phyloP scores from a whole-genome alignment of 2,113 vertebrate species.

The Stegastes partitus region DNA sequence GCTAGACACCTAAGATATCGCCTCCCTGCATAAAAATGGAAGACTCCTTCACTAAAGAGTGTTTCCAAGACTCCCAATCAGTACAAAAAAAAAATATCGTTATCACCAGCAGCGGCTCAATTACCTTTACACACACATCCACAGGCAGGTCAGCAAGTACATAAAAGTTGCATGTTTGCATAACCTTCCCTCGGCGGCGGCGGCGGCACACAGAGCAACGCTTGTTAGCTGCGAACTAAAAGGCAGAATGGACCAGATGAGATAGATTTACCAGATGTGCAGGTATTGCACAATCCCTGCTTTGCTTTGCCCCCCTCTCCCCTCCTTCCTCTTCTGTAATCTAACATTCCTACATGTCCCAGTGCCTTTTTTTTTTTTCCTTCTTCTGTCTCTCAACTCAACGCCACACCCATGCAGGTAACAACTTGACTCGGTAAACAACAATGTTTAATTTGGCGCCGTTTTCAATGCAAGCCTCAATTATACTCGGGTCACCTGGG shows the following conservation, averaged over 20 bases:
- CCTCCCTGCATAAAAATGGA: too few relatives aligned
- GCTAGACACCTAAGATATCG: too few relatives aligned
- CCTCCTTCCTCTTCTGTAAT: slow-evolving; percentile 36
- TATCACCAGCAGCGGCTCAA: slow-evolving; percentile 45
- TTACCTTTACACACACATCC: slow-evolving; percentile 44
- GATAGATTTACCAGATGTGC: slow-evolving; percentile 83
- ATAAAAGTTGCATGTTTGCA: slow-evolving; percentile 69
- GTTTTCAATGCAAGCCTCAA: slow-evolving; percentile 62
- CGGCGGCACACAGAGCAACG: slow-evolving; percentile 56
- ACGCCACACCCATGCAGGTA: slow-evolving; percentile 75
- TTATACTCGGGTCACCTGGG: slow-evolving; percentile 65
- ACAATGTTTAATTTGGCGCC: slow-evolving; percentile 64
- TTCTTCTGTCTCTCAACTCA: not conserved
- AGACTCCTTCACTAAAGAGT: too few relatives aligned
- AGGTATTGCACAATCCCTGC: slow-evolving; percentile 84
- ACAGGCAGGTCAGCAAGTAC: slow-evolving; percentile 59
- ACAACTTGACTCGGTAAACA: slow-evolving; percentile 74
- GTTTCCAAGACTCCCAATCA: not conserved
- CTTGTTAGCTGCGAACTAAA: slow-evolving; percentile 69
- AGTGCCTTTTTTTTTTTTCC: slow-evolving; percentile 19
- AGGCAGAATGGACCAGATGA: slow-evolving; percentile 65
- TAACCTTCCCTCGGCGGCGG: slow-evolving; percentile 66
- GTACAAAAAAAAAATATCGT: not conserved
- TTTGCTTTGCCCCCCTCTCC: slow-evolving; percentile 12
- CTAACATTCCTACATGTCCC: slow-evolving; percentile 72